Base-by-base conservation (phyloP, 2,888 invertebrate genomes). In the Leptarthrus brevirostris region DNA sequence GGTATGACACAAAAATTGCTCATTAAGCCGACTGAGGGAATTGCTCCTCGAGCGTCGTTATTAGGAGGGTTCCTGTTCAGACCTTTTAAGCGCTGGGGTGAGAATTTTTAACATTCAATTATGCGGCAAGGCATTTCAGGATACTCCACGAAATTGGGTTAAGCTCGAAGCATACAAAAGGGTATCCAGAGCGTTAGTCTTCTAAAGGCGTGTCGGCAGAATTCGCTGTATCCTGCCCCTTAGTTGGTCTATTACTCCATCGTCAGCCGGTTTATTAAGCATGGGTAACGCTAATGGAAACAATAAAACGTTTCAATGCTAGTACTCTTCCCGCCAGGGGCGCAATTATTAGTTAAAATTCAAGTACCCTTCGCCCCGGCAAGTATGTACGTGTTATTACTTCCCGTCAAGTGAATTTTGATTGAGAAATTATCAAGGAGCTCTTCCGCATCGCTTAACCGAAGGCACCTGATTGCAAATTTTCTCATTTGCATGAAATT, bases 101-200 rank as follows among this genome's bases (percentile, higher is more conserved):
- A 69, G 66, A 74, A 73, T 76, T 73, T 74, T 76, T 74, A 73
- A 73, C 54, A 76, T 74, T 76, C 76, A 76, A 76, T 76, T 76
- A 76, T 76, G 74, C 69, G 74, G 74, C 72, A 74, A 44, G 44
- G 58, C 70, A 69, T 74, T 76, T 69, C 36, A 26, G 53, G 54
- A 61, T 54, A 64, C 71, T 24, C 66, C 12, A 36, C 20, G 74
- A 47, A 75, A 75, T 74, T 74, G 71, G 73, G 75, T 75, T 75
- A 73, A 75, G 64, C 53, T 52, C n/a, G 52, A 54, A 30, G 75
- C 52, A 69, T 52, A 66, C 69, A 69, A 69, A 49, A 69, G 49
- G 52, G 52, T 52, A 30, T 49, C 18, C n/a, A 34, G 49, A 52
- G 26, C 24, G 36, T 44, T 47, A 18, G 18, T 20, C 4, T 18